Evolutionary conservation across 2,888 invertebrate genomes (phyloP).

Genomic region (Malacosoma neustria): DNA sequence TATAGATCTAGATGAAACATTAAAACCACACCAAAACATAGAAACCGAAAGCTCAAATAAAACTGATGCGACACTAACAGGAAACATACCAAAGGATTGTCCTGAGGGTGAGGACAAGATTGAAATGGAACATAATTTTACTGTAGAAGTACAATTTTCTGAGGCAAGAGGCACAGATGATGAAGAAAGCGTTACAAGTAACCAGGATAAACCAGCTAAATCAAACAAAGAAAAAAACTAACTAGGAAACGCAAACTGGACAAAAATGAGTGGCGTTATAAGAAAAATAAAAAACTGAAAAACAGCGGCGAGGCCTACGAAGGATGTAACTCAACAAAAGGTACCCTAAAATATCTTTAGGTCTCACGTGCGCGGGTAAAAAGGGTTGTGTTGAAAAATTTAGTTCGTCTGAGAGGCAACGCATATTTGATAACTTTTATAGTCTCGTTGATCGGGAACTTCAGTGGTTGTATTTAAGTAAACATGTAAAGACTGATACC

Average conservation of each 20-base stretch:
- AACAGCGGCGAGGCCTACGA: background rate
- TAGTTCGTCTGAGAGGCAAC: slow-evolving; percentile 2
- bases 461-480: too few relatives aligned
- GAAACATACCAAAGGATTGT: too few relatives aligned
- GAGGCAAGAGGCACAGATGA: too few relatives aligned
- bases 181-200: background rate
- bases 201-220: background rate
- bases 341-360: background rate
- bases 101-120: too few relatives aligned
- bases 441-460: background rate
- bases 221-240: slow-evolving; percentile 1
- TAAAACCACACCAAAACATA: background rate
- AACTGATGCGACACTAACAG: too few relatives aligned
- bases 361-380: background rate
- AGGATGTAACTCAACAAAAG: background rate
- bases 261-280: slow-evolving; percentile 3
- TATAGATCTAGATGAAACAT: background rate
- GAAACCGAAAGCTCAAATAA: background rate
- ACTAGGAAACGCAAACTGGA: slow-evolving; percentile 3
- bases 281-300: slow-evolving; percentile 1
- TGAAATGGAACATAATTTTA: too few relatives aligned
- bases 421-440: slow-evolving; percentile 3
- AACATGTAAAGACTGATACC: too few relatives aligned
- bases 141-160: too few relatives aligned
- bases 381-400: slow-evolving; percentile 2